Evolutionary conservation across 2,113 vertebrate species (phyloP).

Genomic region (Neodontobutis hainanensis): DNA sequence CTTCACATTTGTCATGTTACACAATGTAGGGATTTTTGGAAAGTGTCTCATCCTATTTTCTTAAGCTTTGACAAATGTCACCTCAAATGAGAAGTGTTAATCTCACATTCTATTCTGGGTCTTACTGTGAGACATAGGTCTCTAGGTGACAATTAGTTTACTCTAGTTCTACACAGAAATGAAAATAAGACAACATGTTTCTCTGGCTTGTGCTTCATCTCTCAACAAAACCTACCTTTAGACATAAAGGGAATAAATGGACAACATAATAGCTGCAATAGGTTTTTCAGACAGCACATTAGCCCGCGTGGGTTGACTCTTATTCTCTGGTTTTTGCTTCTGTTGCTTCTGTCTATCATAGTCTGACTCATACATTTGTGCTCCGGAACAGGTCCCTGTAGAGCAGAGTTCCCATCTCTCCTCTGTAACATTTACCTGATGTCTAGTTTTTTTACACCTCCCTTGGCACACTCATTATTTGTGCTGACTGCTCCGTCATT

Average conservation of each 20-base stretch:
- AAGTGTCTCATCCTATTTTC: conserved; percentile 37
- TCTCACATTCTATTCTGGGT: neutral
- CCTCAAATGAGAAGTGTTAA: conserved; percentile 11
- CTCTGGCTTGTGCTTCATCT: neutral
- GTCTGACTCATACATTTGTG: conserved; percentile 56
- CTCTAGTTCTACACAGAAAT: neutral
- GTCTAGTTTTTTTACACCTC: conserved; percentile 8
- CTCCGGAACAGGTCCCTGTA: conserved; percentile 34
- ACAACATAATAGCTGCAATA: neutral
- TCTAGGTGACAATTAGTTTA: neutral
- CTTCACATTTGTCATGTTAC: conserved; percentile 43
- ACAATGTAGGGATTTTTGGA: conserved; percentile 30
- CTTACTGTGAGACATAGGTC: neutral
- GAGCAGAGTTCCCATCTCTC: conserved; percentile 28
- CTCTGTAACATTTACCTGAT: conserved; percentile 13
- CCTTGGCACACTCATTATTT: conserved; percentile 17
- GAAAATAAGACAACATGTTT: neutral
- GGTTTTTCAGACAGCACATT: conserved; percentile 19
- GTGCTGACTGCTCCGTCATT: conserved; percentile 35
- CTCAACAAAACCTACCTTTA: neutral
- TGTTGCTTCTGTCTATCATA: conserved; percentile 40
- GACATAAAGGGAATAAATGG: neutral
- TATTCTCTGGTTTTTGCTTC: conserved; percentile 25
- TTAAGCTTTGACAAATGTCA: conserved; percentile 45
- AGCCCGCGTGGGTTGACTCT: conserved; percentile 27